These are phyloP conservation scores for Pangasius krempfi DNA, from an alignment of 2,797 vertebrate genomes.

Conservation along the genomic window DNA sequence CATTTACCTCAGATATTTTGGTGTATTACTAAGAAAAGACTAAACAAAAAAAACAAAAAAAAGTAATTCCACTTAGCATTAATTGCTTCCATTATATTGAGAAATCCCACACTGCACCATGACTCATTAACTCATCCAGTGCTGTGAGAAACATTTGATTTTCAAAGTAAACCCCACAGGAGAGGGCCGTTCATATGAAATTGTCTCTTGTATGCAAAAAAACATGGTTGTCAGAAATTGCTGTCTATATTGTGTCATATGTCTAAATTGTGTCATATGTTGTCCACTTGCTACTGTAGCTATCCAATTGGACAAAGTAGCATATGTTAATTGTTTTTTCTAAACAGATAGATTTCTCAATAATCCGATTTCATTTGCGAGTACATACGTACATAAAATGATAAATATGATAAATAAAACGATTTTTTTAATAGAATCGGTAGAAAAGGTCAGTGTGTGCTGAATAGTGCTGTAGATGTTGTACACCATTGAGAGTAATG, in stretches of 20 bases:
- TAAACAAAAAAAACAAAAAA: neutral
- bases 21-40: constrained; percentile 3
- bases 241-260: too few species aligned
- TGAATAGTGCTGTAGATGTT: neutral
- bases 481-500: constrained; percentile 17
- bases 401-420: neutral
- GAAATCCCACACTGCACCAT: constrained; percentile 5
- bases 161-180: constrained; percentile 8
- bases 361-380: neutral
- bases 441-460: neutral
- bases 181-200: neutral
- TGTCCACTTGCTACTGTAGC: neutral
- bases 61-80: neutral
- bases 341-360: neutral
- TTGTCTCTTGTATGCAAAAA: neutral
- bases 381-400: neutral
- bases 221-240: neutral
- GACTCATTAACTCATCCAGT: constrained; percentile 20
- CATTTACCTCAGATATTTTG: neutral
- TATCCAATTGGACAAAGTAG: neutral
- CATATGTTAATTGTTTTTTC: too few species aligned
- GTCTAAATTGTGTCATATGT: neutral
- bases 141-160: constrained; percentile 11
- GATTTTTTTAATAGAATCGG: too few species aligned
- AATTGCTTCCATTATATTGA: neutral